phyloP scores from a whole-genome alignment of 1,140 invertebrate species.

The Lycorma delicatula region DNA sequence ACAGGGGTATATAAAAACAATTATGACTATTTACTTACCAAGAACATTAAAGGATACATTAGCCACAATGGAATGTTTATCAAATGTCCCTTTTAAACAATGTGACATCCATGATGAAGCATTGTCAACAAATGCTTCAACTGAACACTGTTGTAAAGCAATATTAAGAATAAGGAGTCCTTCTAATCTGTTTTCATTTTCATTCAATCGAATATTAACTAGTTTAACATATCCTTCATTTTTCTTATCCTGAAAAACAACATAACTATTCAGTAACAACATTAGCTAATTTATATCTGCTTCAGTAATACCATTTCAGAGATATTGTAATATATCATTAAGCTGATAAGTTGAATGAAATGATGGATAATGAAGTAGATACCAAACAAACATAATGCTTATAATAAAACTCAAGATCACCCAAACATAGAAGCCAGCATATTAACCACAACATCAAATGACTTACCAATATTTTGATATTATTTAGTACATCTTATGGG shows the following conservation, averaged over 20 bases:
- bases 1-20: too few relatives aligned
- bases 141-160: background rate
- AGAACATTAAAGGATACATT: constrained; percentile 1
- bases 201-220: background rate
- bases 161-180: background rate
- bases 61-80: background rate
- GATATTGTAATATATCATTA: too few relatives aligned
- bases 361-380: too few relatives aligned
- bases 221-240: background rate
- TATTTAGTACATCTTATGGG: too few relatives aligned
- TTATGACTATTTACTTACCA: background rate
- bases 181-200: background rate
- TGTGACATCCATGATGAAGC: background rate
- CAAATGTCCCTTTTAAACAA: background rate
- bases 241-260: background rate
- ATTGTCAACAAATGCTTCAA: background rate
- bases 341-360: too few relatives aligned
- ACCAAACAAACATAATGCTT: too few relatives aligned
- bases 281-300: too few relatives aligned
- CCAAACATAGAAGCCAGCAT: too few relatives aligned
- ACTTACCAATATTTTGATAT: too few relatives aligned
- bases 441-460: too few relatives aligned
- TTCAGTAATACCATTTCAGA: too few relatives aligned
- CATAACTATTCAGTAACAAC: background rate
- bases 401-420: too few relatives aligned